Evolutionary conservation across 2,888 invertebrate genomes (phyloP).

Genomic region (Thera obeliscata): DNA sequence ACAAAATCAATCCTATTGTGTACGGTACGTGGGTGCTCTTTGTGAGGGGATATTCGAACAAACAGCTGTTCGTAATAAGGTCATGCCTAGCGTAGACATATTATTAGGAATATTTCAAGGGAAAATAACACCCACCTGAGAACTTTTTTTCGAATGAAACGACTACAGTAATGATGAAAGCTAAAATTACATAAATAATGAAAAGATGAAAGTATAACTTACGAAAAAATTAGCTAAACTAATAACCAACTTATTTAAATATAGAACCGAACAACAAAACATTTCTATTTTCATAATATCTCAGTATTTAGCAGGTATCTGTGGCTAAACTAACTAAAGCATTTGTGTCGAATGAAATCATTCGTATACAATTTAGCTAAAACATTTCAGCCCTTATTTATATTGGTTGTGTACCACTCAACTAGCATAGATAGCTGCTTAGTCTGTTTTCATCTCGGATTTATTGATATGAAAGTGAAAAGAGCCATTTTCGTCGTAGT

Average conservation of each 20-base stretch:
- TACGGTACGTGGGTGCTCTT: conserved; percentile 42
- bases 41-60: conserved; percentile 46
- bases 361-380: background rate
- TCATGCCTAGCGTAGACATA: conserved; percentile 4
- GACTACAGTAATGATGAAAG: background rate
- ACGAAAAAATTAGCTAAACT: too few relatives aligned
- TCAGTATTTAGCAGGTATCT: background rate
- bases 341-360: background rate
- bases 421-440: too few relatives aligned
- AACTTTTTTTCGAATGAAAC: background rate
- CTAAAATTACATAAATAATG: too few relatives aligned
- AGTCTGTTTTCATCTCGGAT: too few relatives aligned
- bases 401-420: too few relatives aligned
- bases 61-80: conserved; percentile 46
- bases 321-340: background rate
- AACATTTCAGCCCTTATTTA: too few relatives aligned
- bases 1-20: conserved; percentile 73
- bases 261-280: too few relatives aligned
- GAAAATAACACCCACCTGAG: background rate
- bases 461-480: too few relatives aligned
- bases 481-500: too few relatives aligned
- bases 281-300: too few relatives aligned
- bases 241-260: too few relatives aligned
- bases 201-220: too few relatives aligned
- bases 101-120: background rate